These are phyloP conservation scores for Alcedo atthis DNA, from an alignment of 2,797 vertebrate species.

Conservation along the genomic window DNA sequence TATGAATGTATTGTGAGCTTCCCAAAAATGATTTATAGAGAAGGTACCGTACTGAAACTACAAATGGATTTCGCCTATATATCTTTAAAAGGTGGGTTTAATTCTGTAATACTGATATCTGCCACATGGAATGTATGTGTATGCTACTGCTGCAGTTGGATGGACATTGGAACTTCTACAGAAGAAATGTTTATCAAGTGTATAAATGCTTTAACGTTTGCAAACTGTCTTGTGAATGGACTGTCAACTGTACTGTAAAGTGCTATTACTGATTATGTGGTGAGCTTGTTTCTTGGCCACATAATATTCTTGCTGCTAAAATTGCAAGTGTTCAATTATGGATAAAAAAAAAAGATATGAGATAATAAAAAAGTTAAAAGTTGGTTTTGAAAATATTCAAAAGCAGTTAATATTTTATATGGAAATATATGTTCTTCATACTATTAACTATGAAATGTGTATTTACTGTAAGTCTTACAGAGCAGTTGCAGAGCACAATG, in stretches of 20 bases:
- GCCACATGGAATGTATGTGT: constrained; percentile 69
- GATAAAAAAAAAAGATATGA: constrained; percentile 44
- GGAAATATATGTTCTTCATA: constrained; percentile 79
- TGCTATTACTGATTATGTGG: constrained; percentile 85
- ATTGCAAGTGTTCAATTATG: constrained; percentile 75
- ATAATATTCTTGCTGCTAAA: constrained; percentile 84
- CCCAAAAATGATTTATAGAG: constrained; percentile 67
- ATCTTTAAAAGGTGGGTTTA: constrained; percentile 64
- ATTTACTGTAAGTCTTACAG: constrained; percentile 77
- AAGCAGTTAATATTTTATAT: constrained; percentile 86
- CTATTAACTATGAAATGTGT: constrained; percentile 75
- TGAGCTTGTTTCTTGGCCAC: constrained; percentile 79
- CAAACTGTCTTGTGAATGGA: constrained; percentile 82
- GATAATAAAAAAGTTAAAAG: constrained; percentile 56
- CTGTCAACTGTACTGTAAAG: constrained; percentile 84
- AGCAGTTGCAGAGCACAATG: constrained; percentile 84
- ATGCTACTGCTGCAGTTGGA: constrained; percentile 58
- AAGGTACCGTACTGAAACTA: constrained; percentile 63
- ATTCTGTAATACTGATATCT: constrained; percentile 65
- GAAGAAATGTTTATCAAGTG: constrained; percentile 74
- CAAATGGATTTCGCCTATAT: constrained; percentile 55
- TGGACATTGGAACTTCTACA: constrained; percentile 58
- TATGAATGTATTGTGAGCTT: constrained; percentile 78
- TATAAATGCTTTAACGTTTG: constrained; percentile 81
- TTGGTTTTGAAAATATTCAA: constrained; percentile 76